Evolutionary conservation across 2,113 vertebrate species (phyloP).

Genomic region (Benthochromis sp.): DNA sequence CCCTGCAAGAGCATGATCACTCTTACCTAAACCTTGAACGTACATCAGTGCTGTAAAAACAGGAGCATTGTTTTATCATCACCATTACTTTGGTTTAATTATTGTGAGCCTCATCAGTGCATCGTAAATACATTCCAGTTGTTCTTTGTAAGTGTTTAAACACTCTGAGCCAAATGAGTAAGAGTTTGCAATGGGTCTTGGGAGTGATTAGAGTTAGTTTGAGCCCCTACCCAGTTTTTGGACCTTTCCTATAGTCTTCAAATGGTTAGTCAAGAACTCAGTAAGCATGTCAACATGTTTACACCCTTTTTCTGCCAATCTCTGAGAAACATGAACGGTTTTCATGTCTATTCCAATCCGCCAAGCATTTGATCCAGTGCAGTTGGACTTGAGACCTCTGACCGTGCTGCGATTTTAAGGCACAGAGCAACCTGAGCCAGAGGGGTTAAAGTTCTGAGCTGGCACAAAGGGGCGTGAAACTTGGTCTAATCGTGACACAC

Average conservation of each 20-base stretch:
- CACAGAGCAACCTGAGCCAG: slow-evolving; percentile 19
- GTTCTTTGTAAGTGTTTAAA: background rate
- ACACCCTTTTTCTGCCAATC: background rate
- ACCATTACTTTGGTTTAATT: background rate
- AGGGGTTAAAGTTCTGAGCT: slow-evolving; percentile 6
- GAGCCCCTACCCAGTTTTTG: background rate
- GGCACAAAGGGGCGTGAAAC: slow-evolving; percentile 28
- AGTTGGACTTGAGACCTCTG: slow-evolving; percentile 31
- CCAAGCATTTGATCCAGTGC: slow-evolving; percentile 30
- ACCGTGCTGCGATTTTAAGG: slow-evolving; percentile 16
- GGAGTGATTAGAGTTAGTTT: background rate
- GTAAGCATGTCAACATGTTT: background rate
- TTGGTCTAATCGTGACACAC: slow-evolving; percentile 5
- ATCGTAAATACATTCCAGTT: background rate
- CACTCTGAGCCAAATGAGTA: background rate
- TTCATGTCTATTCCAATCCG: slow-evolving; percentile 19
- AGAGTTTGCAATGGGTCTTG: background rate
- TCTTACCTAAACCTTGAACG: background rate
- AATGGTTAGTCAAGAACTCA: background rate
- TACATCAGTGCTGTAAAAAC: background rate
- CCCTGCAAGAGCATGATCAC: background rate
- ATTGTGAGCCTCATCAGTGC: background rate
- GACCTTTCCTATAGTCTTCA: background rate
- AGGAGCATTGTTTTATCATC: background rate
- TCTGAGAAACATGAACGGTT: background rate